Conservation (phyloP, 2,797 vertebrate species). For the Simalia tracyae region DNA sequence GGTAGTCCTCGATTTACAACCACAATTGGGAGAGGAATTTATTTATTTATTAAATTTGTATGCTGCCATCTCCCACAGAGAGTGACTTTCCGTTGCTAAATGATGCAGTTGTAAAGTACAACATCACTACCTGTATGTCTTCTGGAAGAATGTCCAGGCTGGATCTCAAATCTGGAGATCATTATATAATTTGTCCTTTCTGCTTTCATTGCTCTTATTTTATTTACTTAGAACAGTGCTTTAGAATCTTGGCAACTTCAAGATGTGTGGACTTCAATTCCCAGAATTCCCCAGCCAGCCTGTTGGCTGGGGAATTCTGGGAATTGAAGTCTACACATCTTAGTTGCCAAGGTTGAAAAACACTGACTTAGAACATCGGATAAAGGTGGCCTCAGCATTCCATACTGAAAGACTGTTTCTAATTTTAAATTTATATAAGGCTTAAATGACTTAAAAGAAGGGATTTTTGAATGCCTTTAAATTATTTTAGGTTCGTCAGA, state of each 20-base stretch:
- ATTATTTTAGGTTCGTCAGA: conserved; percentile 82
- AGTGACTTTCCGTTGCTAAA: too few species aligned
- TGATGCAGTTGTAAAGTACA: too few species aligned
- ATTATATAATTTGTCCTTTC: neutral
- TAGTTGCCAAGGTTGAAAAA: neutral
- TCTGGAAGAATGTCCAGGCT: neutral
- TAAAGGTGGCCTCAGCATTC: neutral
- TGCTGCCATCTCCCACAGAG: too few species aligned
- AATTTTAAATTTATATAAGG: neutral
- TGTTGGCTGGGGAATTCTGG: neutral
- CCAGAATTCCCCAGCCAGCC: neutral
- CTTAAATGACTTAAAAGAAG: neutral
- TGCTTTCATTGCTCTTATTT: neutral
- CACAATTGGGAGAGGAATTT: too few species aligned
- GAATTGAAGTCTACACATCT: neutral
- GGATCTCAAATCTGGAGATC: neutral
- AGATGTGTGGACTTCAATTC: neutral
- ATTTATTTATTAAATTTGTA: too few species aligned
- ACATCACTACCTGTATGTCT: neutral
- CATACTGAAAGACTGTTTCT: neutral
- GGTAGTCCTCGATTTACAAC: too few species aligned
- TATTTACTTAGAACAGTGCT: neutral
- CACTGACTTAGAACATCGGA: neutral
- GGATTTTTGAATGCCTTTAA: neutral
- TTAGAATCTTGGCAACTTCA: neutral